Percentiles rank a stretch among this genome's conserved stretches.
These are phyloP conservation scores for Hemicrepidius hirtus DNA, from an alignment of 2,888 invertebrate species.

Conservation along the genomic window DNA sequence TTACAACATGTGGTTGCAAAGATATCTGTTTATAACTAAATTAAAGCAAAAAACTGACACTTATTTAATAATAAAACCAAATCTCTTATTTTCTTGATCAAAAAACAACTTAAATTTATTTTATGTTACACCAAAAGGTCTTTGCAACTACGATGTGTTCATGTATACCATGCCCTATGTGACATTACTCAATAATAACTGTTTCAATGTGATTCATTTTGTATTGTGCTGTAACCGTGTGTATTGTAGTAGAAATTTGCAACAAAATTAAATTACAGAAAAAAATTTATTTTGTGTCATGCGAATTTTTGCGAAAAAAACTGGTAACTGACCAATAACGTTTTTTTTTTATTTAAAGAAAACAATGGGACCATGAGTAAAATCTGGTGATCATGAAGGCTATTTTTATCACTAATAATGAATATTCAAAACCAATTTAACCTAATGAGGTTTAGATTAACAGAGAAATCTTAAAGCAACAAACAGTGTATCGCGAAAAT, in stretches of 20 bases:
- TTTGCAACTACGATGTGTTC: conserved; percentile 55
- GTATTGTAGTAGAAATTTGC: conserved; percentile 64
- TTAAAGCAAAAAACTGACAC: not conserved
- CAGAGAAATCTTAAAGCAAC: no score
- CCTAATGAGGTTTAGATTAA: no score
- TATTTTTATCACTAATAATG: no score
- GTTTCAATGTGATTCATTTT: conserved; percentile 58
- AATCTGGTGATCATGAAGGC: no score
- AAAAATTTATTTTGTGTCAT: conserved; percentile 28
- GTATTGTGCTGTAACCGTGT: conserved; percentile 70
- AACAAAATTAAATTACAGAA: conserved; percentile 44
- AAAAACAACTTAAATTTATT: not conserved
- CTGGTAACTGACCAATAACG: no score
- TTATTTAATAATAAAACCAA: not conserved
- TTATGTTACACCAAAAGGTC: conserved; percentile 33
- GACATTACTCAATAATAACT: conserved; percentile 63
- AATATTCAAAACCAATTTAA: no score
- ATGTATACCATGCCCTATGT: conserved; percentile 61
- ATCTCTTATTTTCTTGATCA: not conserved
- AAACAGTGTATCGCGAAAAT: conserved; percentile 39
- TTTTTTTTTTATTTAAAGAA: not conserved
- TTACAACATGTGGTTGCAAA: conserved; percentile 42
- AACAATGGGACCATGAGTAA: not conserved
- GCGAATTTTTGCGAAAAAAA: conserved; percentile 46
- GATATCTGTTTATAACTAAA: not conserved